phyloP scores from a whole-genome alignment of 2,888 invertebrate species.

The Pedicia rivosa region DNA sequence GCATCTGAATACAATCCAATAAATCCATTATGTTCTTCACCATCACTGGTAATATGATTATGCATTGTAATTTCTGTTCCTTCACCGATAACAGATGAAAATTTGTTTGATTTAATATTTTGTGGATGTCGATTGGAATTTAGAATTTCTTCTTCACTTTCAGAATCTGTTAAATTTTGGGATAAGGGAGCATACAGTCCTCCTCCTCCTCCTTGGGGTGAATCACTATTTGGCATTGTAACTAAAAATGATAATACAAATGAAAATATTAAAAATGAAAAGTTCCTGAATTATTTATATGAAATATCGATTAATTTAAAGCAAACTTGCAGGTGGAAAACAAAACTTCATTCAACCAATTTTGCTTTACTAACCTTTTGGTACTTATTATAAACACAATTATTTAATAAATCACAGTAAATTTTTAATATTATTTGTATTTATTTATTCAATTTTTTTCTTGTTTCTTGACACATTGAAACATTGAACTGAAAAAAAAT shows the following conservation, averaged over 20 bases:
- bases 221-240: constrained; percentile 30
- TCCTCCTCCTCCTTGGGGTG: constrained; percentile 37
- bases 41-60: constrained; percentile 23
- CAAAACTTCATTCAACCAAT: too few relatives aligned
- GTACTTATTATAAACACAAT: too few relatives aligned
- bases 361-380: too few relatives aligned
- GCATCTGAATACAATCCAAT: constrained; percentile 18
- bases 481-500: too few relatives aligned
- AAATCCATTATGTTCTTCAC: constrained; percentile 25
- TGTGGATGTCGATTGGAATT: constrained; percentile 8
- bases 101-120: constrained; percentile 10
- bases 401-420: too few relatives aligned
- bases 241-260: too few relatives aligned
- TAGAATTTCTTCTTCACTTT: constrained; percentile 52
- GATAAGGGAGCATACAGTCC: constrained; percentile 66
- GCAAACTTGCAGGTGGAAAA: too few relatives aligned
- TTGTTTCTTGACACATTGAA: too few relatives aligned
- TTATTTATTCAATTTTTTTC: too few relatives aligned
- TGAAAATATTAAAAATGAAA: constrained; percentile 10
- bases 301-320: too few relatives aligned
- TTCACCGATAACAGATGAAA: constrained; percentile 8
- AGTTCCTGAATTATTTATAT: too few relatives aligned
- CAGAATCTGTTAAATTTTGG: constrained; percentile 60
- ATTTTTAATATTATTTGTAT: too few relatives aligned
- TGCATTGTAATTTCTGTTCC: constrained; percentile 10